A percentile compares a stretch with the other conserved stretches of the same genome.
phyloP scores from a whole-genome alignment of 2,888 invertebrate species.

The Watsonalla cultraria region DNA sequence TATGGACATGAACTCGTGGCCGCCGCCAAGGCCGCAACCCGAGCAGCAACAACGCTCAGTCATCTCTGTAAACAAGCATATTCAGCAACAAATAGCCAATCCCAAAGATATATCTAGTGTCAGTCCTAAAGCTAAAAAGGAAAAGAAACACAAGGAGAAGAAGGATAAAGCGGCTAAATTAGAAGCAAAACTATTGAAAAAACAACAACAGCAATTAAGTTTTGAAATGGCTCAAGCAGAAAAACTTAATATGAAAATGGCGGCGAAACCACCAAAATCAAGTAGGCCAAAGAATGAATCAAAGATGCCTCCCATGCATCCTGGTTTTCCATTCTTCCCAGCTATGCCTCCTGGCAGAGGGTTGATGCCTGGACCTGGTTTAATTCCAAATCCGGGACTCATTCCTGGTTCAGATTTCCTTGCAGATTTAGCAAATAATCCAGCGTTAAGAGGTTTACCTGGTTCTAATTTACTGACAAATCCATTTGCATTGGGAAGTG shows the following conservation, averaged over 20 bases:
- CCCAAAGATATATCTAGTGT: slow-evolving; percentile 75
- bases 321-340: slow-evolving; percentile 70
- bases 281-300: slow-evolving; percentile 64
- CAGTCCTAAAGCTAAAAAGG: slow-evolving; percentile 79
- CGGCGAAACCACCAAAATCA: slow-evolving; percentile 55
- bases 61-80: slow-evolving; percentile 66
- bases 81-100: slow-evolving; percentile 55
- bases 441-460: slow-evolving; percentile 62
- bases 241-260: slow-evolving; percentile 56
- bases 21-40: slow-evolving; percentile 32
- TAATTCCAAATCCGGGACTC: slow-evolving; percentile 67
- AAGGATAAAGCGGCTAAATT: slow-evolving; percentile 70
- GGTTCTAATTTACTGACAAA: slow-evolving; percentile 67
- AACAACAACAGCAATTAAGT: slow-evolving; percentile 67
- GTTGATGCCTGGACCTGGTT: slow-evolving; percentile 74
- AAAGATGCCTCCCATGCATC: slow-evolving; percentile 60
- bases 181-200: slow-evolving; percentile 66
- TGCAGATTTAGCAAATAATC: slow-evolving; percentile 64
- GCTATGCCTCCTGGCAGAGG: slow-evolving; percentile 71
- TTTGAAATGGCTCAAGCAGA: slow-evolving; percentile 62
- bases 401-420: slow-evolving; percentile 70
- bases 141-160: slow-evolving; percentile 75
- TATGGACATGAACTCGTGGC: slow-evolving; percentile 49
- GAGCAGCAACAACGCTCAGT: slow-evolving; percentile 52
- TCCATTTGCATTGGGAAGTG: slow-evolving; percentile 74